Percentiles rank a stretch among this genome's conserved stretches.
Conservation (phyloP, 2,888 invertebrate genomes). For the Metallyticus violacea region DNA sequence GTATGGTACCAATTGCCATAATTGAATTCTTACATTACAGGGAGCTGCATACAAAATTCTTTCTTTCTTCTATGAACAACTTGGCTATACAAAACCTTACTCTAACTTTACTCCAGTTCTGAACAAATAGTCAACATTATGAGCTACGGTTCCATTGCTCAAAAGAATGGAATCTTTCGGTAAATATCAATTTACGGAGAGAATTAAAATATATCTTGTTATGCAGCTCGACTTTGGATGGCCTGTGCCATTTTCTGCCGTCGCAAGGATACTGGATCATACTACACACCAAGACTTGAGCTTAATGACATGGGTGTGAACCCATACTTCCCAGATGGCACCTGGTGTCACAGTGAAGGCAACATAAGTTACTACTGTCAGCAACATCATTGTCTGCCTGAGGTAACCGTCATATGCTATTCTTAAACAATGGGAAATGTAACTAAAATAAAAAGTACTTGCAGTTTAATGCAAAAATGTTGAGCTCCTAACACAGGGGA, state of each 20-base stretch:
- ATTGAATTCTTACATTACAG: too few species aligned
- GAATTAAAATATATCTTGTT: background rate
- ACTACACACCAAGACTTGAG: slow-evolving; percentile 73
- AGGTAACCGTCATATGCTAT: slow-evolving; percentile 47
- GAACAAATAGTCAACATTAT: too few species aligned
- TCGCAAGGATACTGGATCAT: slow-evolving; percentile 58
- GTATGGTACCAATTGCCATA: too few species aligned
- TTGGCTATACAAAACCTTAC: too few species aligned
- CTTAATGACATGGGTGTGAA: slow-evolving; percentile 69
- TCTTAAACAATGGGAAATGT: background rate
- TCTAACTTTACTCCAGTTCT: too few species aligned
- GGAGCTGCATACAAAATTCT: too few species aligned
- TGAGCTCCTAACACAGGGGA: too few species aligned
- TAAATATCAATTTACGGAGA: too few species aligned
- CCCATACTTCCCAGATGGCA: slow-evolving; percentile 77
- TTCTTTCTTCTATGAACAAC: too few species aligned
- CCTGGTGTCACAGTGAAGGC: slow-evolving; percentile 71
- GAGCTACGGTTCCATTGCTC: too few species aligned
- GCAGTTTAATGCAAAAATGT: too few species aligned
- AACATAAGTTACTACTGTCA: slow-evolving; percentile 66
- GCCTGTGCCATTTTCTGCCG: slow-evolving; percentile 76
- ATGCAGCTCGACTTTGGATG: slow-evolving; percentile 69
- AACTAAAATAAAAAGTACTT: background rate
- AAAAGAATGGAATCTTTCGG: too few species aligned
- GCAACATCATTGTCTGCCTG: slow-evolving; percentile 72